Conservation (phyloP, 1,140 invertebrate genomes). For the Conus ventricosus region DNA sequence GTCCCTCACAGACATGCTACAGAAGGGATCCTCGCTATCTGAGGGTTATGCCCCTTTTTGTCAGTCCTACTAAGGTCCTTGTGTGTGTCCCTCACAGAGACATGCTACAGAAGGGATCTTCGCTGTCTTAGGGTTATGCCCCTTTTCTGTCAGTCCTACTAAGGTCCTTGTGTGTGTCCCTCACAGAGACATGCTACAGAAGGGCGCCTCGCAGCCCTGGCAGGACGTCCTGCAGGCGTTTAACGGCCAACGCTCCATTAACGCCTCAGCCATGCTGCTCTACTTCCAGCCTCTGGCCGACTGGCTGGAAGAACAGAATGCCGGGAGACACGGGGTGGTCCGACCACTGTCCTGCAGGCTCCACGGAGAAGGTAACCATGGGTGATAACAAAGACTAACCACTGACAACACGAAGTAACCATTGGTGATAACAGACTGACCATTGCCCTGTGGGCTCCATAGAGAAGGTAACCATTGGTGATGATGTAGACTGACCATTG, state of each 20-base stretch:
- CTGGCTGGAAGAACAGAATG: slow-evolving; percentile 81
- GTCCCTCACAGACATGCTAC: too few relatives aligned
- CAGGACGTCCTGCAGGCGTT: slow-evolving; percentile 86
- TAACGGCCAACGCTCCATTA: slow-evolving; percentile 85
- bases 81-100: slow-evolving; percentile 74
- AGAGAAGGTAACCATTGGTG: too few relatives aligned
- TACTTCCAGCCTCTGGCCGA: slow-evolving; percentile 78
- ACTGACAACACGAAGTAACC: too few relatives aligned
- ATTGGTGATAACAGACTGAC: too few relatives aligned
- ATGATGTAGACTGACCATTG: too few relatives aligned
- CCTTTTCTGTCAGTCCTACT: too few relatives aligned
- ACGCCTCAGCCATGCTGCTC: slow-evolving; percentile 79
- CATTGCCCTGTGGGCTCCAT: too few relatives aligned
- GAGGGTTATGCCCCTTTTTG: too few relatives aligned
- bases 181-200: slow-evolving; percentile 83
- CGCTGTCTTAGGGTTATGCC: slow-evolving; percentile 81
- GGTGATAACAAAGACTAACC: too few relatives aligned
- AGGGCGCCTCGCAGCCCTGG: slow-evolving; percentile 89
- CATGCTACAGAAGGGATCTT: slow-evolving; percentile 87
- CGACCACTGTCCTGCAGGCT: slow-evolving; percentile 35
- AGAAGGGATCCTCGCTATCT: too few relatives aligned
- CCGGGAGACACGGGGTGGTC: slow-evolving; percentile 50
- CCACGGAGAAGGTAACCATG: slow-evolving; percentile 21
- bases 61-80: too few relatives aligned
- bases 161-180: too few relatives aligned